These are phyloP conservation scores for Bombus affinis DNA, from an alignment of 1,140 invertebrate species.

Conservation along the genomic window DNA sequence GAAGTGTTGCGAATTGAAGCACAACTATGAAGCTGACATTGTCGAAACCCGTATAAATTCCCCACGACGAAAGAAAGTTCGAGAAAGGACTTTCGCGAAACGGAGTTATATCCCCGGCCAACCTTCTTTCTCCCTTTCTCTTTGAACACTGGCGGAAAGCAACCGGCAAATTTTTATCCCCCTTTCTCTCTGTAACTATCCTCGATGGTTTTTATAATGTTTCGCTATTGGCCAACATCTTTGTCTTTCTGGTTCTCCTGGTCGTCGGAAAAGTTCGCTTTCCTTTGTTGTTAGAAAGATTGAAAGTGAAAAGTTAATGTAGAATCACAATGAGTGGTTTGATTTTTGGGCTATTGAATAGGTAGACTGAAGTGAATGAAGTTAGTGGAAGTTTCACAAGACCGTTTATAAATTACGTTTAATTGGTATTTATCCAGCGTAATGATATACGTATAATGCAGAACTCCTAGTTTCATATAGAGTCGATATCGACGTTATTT, in stretches of 20 bases:
- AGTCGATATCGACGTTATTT: not conserved
- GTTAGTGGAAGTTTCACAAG: not conserved
- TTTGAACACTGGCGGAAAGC: constrained; percentile 1
- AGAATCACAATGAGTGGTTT: not conserved
- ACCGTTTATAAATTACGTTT: not conserved
- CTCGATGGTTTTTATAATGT: constrained; percentile 12
- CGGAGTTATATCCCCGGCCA: not conserved
- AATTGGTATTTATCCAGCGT: not conserved
- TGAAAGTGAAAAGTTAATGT: not conserved
- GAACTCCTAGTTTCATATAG: too few relatives aligned
- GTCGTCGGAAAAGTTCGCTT: not conserved
- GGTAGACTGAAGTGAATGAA: not conserved
- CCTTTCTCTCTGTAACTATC: constrained; percentile 3
- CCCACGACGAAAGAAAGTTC: constrained; percentile 43
- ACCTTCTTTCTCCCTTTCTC: not conserved
- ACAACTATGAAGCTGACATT: constrained; percentile 51
- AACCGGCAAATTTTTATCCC: constrained; percentile 38
- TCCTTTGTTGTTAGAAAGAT: not conserved
- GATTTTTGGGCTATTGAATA: not conserved
- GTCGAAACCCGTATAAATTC: constrained; percentile 51
- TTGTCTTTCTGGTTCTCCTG: not conserved
- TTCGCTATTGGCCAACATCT: constrained; percentile 22
- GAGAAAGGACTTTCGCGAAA: constrained; percentile 25
- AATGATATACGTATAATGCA: not conserved
- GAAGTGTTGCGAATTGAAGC: constrained; percentile 59